Conservation (phyloP, 1,140 invertebrate species). For the Sycophila sp. region DNA sequence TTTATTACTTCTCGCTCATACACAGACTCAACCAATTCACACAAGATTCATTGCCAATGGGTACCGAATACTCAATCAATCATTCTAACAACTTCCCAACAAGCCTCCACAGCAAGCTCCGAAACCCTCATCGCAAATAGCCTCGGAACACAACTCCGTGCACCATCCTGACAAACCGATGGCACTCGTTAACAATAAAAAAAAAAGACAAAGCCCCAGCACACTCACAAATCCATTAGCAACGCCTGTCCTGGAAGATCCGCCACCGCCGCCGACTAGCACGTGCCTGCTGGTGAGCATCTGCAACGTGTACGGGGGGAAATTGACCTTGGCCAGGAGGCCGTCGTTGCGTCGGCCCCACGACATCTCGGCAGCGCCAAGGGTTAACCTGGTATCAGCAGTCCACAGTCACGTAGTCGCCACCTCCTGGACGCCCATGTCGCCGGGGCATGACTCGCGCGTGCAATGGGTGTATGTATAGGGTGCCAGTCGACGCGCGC, state of each 20-base stretch:
- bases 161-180: no score
- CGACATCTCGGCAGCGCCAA: constrained; percentile 46
- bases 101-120: no score
- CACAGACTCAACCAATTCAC: no score
- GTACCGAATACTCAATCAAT: no score
- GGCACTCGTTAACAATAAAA: no score
- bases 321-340: constrained; percentile 86
- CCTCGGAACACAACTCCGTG: no score
- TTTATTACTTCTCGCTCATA: no score
- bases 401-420: constrained; percentile 28
- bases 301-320: constrained; percentile 90
- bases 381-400: background rate
- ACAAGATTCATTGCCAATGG: no score
- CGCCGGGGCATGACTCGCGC: constrained; percentile 6
- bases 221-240: constrained; percentile 91
- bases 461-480: background rate
- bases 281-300: constrained; percentile 92
- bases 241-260: constrained; percentile 84
- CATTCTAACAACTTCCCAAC: no score
- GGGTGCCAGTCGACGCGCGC: background rate
- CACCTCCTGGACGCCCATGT: constrained; percentile 19
- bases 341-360: constrained; percentile 70
- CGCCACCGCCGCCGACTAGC: constrained; percentile 94
- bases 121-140: no score
- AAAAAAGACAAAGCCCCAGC: background rate